Evolutionary conservation across 2,888 invertebrate genomes (phyloP), one percentile per base, ranked within the genome.

Genomic region (Spodoptera picta): DNA sequence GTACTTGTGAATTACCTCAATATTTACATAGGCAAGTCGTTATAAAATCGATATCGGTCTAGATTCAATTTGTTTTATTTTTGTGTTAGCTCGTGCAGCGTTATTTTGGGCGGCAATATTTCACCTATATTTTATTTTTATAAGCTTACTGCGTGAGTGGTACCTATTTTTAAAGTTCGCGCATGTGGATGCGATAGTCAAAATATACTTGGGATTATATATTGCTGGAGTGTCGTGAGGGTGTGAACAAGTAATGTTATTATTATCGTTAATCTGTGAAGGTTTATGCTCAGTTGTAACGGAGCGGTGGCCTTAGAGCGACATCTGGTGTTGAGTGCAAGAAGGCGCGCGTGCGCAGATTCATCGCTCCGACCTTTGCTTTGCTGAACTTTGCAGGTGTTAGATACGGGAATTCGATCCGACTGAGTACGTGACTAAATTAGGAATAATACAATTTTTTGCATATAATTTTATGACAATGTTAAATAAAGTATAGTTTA

Each of bases 121-220:
- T 83, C 69, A 79, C 62, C 55, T 75, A 79, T 56, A 80, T 84
- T 83, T 80, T 87, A 86, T 87, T 87, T 86, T 82, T 68, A 83
- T 85, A 75, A 79, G 76, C 71, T 75, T 77, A 81, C 73, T 82
- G 82, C 83, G 81, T 80, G 83, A 84, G 77, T 83, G 76, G 74
- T 75, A 77, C 87, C 77, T 84, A 84, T 84, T 87, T 86, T 83
- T 83, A 77, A 86, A 84, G 86, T 89, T 89, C 79, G 88, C 88
- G 83, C 90, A 90, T 86, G 86, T 90, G 88, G 83, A 83, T 68
- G 75, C 77, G 70, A 73, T 83, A 75, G 80, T 76, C 66, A 73
- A 80, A 79, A 82, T 82, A 83, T 83, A 85, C 74, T 83, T 79
- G 70, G 82, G 83, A 86, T 87, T 83, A 86, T 75, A 82, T 80